Evolutionary conservation across 2,888 invertebrate species (phyloP), one percentile per base, ranked within the genome.

Genomic region (Acholoe squamosa): DNA sequence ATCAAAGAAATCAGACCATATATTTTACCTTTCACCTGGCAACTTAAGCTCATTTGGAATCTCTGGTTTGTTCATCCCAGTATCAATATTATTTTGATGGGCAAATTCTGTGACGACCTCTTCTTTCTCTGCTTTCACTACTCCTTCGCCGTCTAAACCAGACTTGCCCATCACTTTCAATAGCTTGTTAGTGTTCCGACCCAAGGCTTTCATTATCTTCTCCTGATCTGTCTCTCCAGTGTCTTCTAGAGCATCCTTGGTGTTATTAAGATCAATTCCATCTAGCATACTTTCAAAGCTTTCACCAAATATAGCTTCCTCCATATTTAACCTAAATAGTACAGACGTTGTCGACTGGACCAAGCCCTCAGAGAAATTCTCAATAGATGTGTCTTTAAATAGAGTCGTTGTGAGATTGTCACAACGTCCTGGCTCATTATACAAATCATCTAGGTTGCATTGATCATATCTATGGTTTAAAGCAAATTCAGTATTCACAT

Each of bases 361-460:
- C 1, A 86, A 52, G 54, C 16, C 28, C 33, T 86, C 86, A 25
- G 52, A 25, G 25, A 86, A 86, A 22, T 52, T 54, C 28, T 52
- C 25, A 22, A 54, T 25, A 0, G 56, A 54, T 0, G 51, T 54
- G 28, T 86, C 86, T 19, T 31, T 52, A 28, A 54, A 54, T 0
- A 86, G 16, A 22, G 31, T 56, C 16, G 7, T 54, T 12, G 52
- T 86, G 0, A 10, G 10, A 28, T 86, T 86, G 31, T 52, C 56
- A 31, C 86, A 86, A 28, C 52, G 52, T 12, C 56, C 86, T 10
- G 52, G 54, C 56, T 86, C 54, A 52, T 54, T 54, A 52, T 86
- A 54, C 0, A 86, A 56, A 28, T 86, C 86, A 54, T 86, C 86
- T 12, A 86, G 86, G 10, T 19, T 28, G 33, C 86, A 86, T 3